Evolutionary conservation across 2,888 invertebrate genomes (phyloP).

Genomic region (Pyrrhia umbra): DNA sequence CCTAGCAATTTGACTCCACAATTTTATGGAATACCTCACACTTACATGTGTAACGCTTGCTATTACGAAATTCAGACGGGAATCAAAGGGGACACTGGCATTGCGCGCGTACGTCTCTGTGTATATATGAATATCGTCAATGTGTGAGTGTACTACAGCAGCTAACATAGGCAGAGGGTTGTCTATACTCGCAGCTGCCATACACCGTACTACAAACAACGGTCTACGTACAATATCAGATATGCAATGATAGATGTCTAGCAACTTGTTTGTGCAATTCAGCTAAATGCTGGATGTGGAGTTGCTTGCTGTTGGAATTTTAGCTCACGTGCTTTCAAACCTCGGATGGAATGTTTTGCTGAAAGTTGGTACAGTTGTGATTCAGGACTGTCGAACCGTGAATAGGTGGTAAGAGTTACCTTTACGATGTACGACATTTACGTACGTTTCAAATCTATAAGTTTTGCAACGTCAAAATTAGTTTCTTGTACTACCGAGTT

Average conservation of each 20-base stretch:
- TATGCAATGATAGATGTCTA: constrained; percentile 54
- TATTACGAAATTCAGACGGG: neutral
- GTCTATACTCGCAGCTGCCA: neutral
- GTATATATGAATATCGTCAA: neutral
- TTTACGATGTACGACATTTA: neutral
- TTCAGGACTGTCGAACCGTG: neutral
- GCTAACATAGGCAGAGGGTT: neutral
- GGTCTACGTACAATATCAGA: constrained; percentile 41
- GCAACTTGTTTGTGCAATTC: constrained; percentile 56
- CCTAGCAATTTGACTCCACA: neutral
- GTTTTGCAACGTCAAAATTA: neutral
- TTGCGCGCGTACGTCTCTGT: neutral
- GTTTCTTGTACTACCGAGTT: too few relatives aligned
- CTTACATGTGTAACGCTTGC: neutral
- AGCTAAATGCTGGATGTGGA: constrained; percentile 45
- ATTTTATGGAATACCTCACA: neutral
- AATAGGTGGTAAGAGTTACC: neutral
- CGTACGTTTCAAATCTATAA: too few relatives aligned
- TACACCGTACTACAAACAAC: constrained; percentile 20
- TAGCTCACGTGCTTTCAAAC: constrained; percentile 24
- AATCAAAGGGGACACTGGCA: neutral
- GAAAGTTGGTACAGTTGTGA: constrained; percentile 10
- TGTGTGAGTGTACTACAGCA: neutral
- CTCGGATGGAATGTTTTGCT: constrained; percentile 19
- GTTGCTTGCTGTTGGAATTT: constrained; percentile 42